These are phyloP conservation scores for Unio delphinus DNA, from an alignment of 2,888 invertebrate genomes.

Conservation along the genomic window DNA sequence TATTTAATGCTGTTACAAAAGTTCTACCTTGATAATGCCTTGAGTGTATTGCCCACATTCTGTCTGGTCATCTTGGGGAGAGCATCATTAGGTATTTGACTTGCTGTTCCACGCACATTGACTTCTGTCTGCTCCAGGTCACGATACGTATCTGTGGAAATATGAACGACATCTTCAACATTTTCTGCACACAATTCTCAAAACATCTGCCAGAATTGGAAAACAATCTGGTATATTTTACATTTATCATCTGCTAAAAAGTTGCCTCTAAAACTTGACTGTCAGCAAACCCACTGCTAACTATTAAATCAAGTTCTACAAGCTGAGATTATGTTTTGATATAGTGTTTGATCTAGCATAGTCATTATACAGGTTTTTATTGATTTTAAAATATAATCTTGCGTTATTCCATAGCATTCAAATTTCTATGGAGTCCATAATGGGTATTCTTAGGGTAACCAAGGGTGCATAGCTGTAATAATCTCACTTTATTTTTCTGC, in stretches of 20 bases:
- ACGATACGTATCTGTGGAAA: conserved; percentile 75
- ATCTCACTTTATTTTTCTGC: too few relatives aligned
- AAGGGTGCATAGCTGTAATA: too few relatives aligned
- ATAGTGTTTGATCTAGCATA: too few relatives aligned
- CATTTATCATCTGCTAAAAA: background rate
- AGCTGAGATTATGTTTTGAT: too few relatives aligned
- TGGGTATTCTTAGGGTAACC: too few relatives aligned
- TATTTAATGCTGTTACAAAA: too few relatives aligned
- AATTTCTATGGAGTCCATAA: too few relatives aligned
- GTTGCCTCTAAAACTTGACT: background rate
- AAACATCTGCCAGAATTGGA: background rate
- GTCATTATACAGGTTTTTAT: too few relatives aligned
- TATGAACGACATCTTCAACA: conserved; percentile 2
- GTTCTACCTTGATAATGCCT: too few relatives aligned
- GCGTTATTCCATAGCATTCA: too few relatives aligned
- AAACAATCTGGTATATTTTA: background rate
- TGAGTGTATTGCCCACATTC: conserved; percentile 31
- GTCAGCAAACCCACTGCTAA: background rate
- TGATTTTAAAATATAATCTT: too few relatives aligned
- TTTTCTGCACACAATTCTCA: background rate
- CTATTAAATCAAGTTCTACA: too few relatives aligned
- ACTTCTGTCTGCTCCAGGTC: conserved; percentile 79
- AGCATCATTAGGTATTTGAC: conserved; percentile 47
- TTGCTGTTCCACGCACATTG: conserved; percentile 60
- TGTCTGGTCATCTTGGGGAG: conserved; percentile 47